Evolutionary conservation across 2,113 vertebrate species (phyloP), one percentile per base, ranked within the genome.

Genomic region (Mellivora capensis): DNA sequence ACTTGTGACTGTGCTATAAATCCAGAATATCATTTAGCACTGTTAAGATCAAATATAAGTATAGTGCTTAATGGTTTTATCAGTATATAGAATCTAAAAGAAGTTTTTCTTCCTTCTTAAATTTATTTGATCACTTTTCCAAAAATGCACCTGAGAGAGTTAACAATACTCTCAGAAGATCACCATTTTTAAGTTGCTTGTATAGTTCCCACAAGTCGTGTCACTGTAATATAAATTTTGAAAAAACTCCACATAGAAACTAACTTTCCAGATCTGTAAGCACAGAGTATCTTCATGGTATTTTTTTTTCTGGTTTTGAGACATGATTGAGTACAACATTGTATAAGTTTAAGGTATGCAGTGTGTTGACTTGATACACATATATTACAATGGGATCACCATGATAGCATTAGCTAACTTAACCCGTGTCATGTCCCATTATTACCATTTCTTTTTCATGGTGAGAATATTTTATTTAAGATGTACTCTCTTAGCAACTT

Each of bases 61-160:
- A n/a, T 62, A 29, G 8, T 86, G 34, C 77, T 93, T 57, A 89
- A 23, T 95, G 52, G 7, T 52, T 52, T 52, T 71, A 49, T 69
- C 59, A 85, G 69, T 76, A 81, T 80, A 44, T 49, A 37, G 25
- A 94, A 61, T 82, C 34, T 88, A 89, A 94, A 84, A 59, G 82
- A 71, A 47, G 7, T 39, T 74, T 91, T 76, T 76, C 5, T 85
- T 49, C n/a, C 27, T 93, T 80, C 52, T 72, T 96, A 3, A 34
- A 96, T 85, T 93, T 79, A 76, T 94, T 94, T 69, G 17, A 69
- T 69, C 25, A 74, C n/a, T 97, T 93, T 90, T 74, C 91, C 8
- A 83, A 59, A 96, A 90, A 69, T 77, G 14, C 20, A 44, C 72
- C 12, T 62, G 64, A 82, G 95, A 84, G 52, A 72, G 7, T 79